These are phyloP conservation scores for Dufourea novaeangliae DNA, from an alignment of 1,140 invertebrate species.

Conservation along the genomic window DNA sequence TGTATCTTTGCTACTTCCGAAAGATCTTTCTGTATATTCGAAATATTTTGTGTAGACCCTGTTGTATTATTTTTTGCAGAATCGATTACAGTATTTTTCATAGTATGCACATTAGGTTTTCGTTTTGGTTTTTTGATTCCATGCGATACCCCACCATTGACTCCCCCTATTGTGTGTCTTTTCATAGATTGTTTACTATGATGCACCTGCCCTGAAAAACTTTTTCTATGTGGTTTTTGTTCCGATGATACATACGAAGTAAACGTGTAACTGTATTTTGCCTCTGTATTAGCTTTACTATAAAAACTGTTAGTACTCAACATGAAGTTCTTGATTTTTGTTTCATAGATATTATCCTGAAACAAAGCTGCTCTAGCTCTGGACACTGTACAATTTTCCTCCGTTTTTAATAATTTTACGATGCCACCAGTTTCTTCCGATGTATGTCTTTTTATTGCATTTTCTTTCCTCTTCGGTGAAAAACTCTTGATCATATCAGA, in stretches of 20 bases:
- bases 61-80: slow-evolving; percentile 9
- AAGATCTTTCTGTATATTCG: not conserved
- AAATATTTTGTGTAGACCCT: not conserved
- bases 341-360: slow-evolving; percentile 64
- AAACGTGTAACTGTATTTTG: not conserved
- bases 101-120: slow-evolving; percentile 12
- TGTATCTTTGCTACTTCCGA: not conserved
- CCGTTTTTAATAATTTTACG: slow-evolving; percentile 41
- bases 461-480: slow-evolving; percentile 64
- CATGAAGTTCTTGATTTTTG: slow-evolving; percentile 24
- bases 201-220: not conserved
- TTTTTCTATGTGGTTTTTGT: not conserved
- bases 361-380: slow-evolving; percentile 76
- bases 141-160: slow-evolving; percentile 77
- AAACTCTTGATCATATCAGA: slow-evolving; percentile 53
- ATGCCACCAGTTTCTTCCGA: slow-evolving; percentile 38
- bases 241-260: not conserved
- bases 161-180: slow-evolving; percentile 63
- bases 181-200: slow-evolving; percentile 26
- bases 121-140: slow-evolving; percentile 74
- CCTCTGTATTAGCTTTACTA: not conserved
- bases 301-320: not conserved
- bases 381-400: slow-evolving; percentile 60
- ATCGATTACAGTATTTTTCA: slow-evolving; percentile 19
- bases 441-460: slow-evolving; percentile 63